These are phyloP conservation scores for Proteles cristata DNA, from an alignment of 2,113 vertebrate species.

Conservation along the genomic window DNA sequence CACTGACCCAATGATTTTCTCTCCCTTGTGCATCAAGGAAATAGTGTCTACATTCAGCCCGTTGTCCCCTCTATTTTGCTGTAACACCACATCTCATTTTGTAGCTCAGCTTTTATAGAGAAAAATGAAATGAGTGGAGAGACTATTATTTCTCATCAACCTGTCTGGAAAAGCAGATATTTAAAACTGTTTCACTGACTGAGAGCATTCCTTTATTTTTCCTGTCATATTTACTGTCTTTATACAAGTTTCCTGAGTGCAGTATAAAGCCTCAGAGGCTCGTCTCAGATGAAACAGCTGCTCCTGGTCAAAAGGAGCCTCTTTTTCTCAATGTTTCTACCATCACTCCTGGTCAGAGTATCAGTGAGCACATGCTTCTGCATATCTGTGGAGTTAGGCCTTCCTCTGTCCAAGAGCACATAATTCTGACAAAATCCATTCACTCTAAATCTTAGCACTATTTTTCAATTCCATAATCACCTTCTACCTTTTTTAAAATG, in stretches of 20 bases:
- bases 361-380: conserved; percentile 76
- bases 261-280: conserved; percentile 77
- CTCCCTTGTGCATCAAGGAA: not conserved
- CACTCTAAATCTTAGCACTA: not conserved
- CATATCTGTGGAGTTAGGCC: conserved; percentile 66
- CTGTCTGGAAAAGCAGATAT: conserved; percentile 66
- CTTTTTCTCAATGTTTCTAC: conserved; percentile 76
- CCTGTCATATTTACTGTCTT: conserved; percentile 77
- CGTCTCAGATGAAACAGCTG: conserved; percentile 72
- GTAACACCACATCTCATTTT: not conserved
- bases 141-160: not conserved
- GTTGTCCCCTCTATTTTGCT: not conserved
- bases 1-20: not conserved
- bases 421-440: conserved; percentile 64
- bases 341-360: conserved; percentile 72
- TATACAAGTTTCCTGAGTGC: conserved; percentile 69
- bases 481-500: not conserved
- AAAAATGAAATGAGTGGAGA: conserved; percentile 8
- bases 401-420: conserved; percentile 61
- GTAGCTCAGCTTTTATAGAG: not conserved
- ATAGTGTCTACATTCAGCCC: not conserved
- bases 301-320: conserved; percentile 75
- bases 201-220: conserved; percentile 68
- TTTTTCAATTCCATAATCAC: conserved; percentile 40
- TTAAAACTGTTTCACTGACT: conserved; percentile 66